Evolutionary conservation across 1,140 invertebrate genomes (phyloP), one percentile per base, ranked within the genome.

Genomic region (Lysiphlebus fabarum): DNA sequence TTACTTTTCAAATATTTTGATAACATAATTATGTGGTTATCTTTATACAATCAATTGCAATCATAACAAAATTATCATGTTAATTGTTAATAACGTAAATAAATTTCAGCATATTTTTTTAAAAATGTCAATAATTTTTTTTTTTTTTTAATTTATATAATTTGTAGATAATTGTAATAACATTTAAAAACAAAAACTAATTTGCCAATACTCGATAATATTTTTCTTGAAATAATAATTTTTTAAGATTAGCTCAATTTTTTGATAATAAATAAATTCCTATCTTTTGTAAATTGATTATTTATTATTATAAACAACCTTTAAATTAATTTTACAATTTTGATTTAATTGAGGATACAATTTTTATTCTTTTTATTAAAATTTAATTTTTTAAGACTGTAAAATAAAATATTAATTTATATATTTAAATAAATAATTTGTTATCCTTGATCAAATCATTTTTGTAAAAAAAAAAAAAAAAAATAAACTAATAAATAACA

Each of bases 211-310:
- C 17, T 26, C 17, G n/a, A n/a, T 26, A 26, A 26, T 26, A 26
- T 26, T 26, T 26, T 26, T 26, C 17, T 26, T 26, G 17, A 56
- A 36, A 38, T 62, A 11, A 43, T 74, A 73, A 66, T 64, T 58
- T 68, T 62, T 70, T 77, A 76, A 76, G 74, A 70, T 69, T 75
- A 76, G 72, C 71, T 74, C 72, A 76, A 76, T 70, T 74, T 76
- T 75, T 73, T 74, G 69, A 68, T 64, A 63, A 51, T 6, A 34
- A 51, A 44, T 65, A 63, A 58, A 55, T 67, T 65, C 58, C 56
- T 54, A 69, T 65, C 64, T 74, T 75, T 75, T 74, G 68, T 76
- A 75, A 64, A 67, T 67, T 62, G 62, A 65, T 64, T 63, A 73
- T 63, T 66, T 69, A 63, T 65, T 59, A 63, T 61, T 67, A 62